Conservation (phyloP, 2,888 invertebrate genomes). For the Priocnemis perturbator region DNA sequence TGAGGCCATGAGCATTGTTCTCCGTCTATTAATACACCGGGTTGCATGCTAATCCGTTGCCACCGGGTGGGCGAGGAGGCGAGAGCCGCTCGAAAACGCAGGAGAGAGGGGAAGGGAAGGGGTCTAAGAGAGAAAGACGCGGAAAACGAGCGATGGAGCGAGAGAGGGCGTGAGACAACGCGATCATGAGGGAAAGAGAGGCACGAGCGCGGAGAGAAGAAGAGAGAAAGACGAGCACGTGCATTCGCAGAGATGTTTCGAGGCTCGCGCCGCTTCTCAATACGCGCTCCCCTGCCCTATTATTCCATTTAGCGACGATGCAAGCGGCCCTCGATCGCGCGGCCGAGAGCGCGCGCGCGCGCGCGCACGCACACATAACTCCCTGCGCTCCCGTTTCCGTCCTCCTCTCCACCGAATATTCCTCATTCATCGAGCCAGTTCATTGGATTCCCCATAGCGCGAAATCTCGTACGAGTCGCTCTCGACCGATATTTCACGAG, state of each 20-base stretch:
- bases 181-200: background rate
- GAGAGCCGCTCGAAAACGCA: constrained; percentile 23
- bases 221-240: constrained; percentile 35
- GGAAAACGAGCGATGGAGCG: no score
- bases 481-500: no score
- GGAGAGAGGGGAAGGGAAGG: constrained; percentile 29
- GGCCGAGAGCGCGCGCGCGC: no score
- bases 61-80: constrained; percentile 30
- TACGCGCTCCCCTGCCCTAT: constrained; percentile 64
- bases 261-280: constrained; percentile 56
- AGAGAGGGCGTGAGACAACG: constrained; percentile 26
- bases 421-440: background rate
- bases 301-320: constrained; percentile 62
- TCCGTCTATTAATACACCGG: constrained; percentile 71
- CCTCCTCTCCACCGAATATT: background rate
- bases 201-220: background rate
- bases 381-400: background rate
- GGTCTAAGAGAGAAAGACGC: constrained; percentile 15
- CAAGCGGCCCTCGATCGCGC: constrained; percentile 4
- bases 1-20: constrained; percentile 72
- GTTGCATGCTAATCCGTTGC: constrained; percentile 69
- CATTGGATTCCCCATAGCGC: background rate
- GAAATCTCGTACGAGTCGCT: background rate
- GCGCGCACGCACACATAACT: no score
- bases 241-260: constrained; percentile 64